Conservation (phyloP, 2,888 invertebrate genomes). For the Eupeodes latifasciatus region DNA sequence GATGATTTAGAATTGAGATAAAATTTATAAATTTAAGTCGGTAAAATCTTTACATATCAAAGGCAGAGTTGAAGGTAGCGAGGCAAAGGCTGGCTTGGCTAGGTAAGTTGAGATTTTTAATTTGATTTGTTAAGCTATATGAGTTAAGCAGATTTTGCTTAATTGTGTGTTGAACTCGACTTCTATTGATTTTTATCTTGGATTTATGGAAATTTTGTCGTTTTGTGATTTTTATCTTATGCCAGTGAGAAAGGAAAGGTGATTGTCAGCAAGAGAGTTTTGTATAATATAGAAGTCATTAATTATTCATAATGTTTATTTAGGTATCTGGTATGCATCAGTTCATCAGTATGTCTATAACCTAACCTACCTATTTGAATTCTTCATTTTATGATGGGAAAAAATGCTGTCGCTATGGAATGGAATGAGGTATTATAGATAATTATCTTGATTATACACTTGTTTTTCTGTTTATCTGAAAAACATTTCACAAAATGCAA, state of each 20-base stretch:
- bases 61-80: not conserved
- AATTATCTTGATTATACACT: slow-evolving; percentile 20
- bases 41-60: slow-evolving; percentile 32
- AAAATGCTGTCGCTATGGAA: slow-evolving; percentile 4
- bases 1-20: slow-evolving; percentile 38
- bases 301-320: slow-evolving; percentile 29
- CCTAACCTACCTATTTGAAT: slow-evolving; percentile 21
- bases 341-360: not conserved
- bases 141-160: slow-evolving; percentile 55
- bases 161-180: slow-evolving; percentile 50
- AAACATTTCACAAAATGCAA: slow-evolving; percentile 11
- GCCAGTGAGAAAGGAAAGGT: not conserved
- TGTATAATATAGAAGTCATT: slow-evolving; percentile 24
- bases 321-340: not conserved
- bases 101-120: slow-evolving; percentile 21
- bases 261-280: slow-evolving; percentile 24
- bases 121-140: slow-evolving; percentile 45
- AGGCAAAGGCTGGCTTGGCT: no score
- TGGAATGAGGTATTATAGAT: slow-evolving; percentile 9
- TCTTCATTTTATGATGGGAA: slow-evolving; percentile 4
- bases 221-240: slow-evolving; percentile 36
- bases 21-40: slow-evolving; percentile 36
- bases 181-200: slow-evolving; percentile 62
- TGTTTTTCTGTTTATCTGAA: slow-evolving; percentile 19
- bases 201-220: slow-evolving; percentile 52